These are phyloP conservation scores for Zaprionus inermis DNA, from an alignment of 1,140 invertebrate genomes.

Conservation along the genomic window DNA sequence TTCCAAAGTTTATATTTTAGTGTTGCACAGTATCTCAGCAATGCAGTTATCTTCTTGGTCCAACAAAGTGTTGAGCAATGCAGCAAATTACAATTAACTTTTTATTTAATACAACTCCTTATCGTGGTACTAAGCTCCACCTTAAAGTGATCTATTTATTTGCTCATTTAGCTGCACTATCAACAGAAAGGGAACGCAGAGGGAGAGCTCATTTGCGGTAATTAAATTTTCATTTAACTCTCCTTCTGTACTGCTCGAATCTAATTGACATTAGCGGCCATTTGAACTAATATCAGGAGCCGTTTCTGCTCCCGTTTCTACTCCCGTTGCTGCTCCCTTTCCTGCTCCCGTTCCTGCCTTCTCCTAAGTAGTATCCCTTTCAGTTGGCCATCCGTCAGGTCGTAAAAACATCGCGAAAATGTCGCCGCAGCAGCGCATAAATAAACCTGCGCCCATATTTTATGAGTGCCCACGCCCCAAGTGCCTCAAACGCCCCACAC, in stretches of 20 bases:
- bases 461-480: slow-evolving; percentile 61
- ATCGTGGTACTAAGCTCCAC: background rate
- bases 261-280: slow-evolving; percentile 78
- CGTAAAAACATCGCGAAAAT: slow-evolving; percentile 72
- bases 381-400: slow-evolving; percentile 63
- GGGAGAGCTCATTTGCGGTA: slow-evolving; percentile 71
- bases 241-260: slow-evolving; percentile 63
- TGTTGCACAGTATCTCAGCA: background rate
- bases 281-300: slow-evolving; percentile 53
- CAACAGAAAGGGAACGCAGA: background rate
- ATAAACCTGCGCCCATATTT: slow-evolving; percentile 81
- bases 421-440: slow-evolving; percentile 69
- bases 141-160: slow-evolving; percentile 55
- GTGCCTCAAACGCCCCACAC: background rate
- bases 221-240: slow-evolving; percentile 76
- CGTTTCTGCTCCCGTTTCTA: background rate
- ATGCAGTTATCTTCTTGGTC: too few species aligned
- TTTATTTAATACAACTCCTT: slow-evolving; percentile 1
- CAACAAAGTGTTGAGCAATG: background rate
- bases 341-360: background rate
- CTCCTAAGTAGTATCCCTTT: slow-evolving; percentile 18
- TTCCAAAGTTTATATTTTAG: too few species aligned
- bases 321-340: background rate
- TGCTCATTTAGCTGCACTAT: slow-evolving; percentile 42
- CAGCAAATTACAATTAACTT: background rate